Evolutionary conservation across 2,888 invertebrate genomes (phyloP).

Genomic region (Cosmia pyralina): DNA sequence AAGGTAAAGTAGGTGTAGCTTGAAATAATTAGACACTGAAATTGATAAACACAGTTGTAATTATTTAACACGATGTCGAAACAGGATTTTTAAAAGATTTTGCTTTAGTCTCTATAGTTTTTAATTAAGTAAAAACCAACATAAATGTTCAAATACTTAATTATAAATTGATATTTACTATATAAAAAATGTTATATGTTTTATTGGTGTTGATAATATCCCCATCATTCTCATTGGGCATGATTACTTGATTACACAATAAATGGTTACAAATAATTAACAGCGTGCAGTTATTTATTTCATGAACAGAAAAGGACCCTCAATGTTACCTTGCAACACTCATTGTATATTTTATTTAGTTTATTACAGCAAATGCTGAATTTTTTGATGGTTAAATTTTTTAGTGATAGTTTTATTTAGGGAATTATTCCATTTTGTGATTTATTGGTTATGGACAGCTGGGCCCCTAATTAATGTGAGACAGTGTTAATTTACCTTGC

Average conservation of each 20-base stretch:
- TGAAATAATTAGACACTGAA: neutral
- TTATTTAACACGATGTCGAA: no score
- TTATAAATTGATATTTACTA: neutral
- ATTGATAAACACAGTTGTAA: neutral
- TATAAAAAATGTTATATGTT: neutral
- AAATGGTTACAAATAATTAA: neutral
- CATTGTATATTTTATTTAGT: neutral
- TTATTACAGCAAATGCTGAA: neutral
- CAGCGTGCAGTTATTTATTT: neutral
- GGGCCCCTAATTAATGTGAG: neutral
- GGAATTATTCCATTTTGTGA: neutral
- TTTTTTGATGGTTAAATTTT: neutral
- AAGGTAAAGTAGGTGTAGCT: neutral
- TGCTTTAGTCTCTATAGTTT: neutral
- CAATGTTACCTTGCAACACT: neutral
- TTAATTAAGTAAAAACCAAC: neutral
- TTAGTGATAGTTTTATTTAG: neutral
- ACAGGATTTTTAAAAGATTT: neutral
- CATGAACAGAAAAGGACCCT: neutral
- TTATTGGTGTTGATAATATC: no score
- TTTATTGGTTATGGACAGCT: neutral
- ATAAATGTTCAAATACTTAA: neutral
- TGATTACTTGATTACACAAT: neutral
- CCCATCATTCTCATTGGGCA: neutral
- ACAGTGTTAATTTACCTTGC: neutral